phyloP scores from a whole-genome alignment of 2,888 invertebrate genomes.

The Drosophila koepferae region DNA sequence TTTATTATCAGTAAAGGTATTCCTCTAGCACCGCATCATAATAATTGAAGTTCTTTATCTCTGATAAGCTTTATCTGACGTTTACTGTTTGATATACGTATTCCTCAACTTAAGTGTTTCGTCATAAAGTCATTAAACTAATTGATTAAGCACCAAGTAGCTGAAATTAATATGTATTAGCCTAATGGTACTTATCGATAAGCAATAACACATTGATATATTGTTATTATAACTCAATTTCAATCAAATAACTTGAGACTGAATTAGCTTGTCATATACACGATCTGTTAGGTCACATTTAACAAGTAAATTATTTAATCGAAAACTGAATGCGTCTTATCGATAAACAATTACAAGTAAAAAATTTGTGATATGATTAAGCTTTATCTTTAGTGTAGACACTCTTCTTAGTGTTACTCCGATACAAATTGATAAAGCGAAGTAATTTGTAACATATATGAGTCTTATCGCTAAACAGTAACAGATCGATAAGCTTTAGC shows the following conservation, averaged over 20 bases:
- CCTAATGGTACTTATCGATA: background rate
- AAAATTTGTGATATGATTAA: background rate
- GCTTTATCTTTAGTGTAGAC: background rate
- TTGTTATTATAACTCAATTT: background rate
- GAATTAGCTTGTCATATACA: background rate
- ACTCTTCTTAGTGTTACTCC: background rate
- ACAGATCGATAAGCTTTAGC: background rate
- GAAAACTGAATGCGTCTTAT: background rate
- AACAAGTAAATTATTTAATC: background rate
- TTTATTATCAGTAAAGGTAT: background rate
- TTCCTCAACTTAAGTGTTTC: background rate
- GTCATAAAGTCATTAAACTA: background rate
- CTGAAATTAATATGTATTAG: background rate
- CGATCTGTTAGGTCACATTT: background rate
- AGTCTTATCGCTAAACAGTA: background rate
- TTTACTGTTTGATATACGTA: background rate
- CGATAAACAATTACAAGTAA: background rate
- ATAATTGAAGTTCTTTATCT: slow-evolving; percentile 10
- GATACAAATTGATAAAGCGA: background rate
- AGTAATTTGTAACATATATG: background rate
- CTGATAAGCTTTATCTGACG: slow-evolving; percentile 6
- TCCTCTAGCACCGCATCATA: background rate
- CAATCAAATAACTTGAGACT: background rate
- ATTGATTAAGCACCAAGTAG: background rate
- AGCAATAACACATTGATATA: background rate